Base-by-base conservation (phyloP, 2,113 vertebrate genomes). In the Meles meles region DNA sequence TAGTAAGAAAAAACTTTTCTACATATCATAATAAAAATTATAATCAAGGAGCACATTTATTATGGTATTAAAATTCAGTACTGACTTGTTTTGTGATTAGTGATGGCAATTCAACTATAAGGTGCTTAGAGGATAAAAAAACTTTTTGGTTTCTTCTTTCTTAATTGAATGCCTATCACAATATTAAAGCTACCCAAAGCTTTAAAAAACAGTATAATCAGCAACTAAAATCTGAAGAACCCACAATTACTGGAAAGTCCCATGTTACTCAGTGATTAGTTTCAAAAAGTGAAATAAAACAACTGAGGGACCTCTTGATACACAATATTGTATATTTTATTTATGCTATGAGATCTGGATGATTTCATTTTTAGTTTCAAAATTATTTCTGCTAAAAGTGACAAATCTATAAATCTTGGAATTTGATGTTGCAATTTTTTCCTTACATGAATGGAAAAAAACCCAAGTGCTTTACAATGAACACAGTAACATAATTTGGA, bases 121-220 rank as follows among this genome's bases (percentile, higher is more conserved):
- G 42, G 72, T 71, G 69, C 86, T 44, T 34, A 74, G 55, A 94
- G 92, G 39, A 83, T 55, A 69, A 94, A 92, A 92, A 90, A 77
- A 23, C 31, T 67, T 90, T n/a, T 14, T 10, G 29, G 7, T 63
- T 92, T 72, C 6, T 88, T n/a, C 12, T 55, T 79, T 87, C 49
- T 95, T 92, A 90, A 59, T 63, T 87, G 20, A 86, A 89, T 86
- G n/a, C 42, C 55, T 96, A 93, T 67, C 69, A 80, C 42, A 84
- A 84, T 49, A 55, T 37, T 57, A 59, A 0, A 94, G 57, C 57
- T 82, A 72, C 13, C 63, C 42, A 86, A 90, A 65, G 20, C 34
- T 94, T 81, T 47, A 96, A 37, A 92, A 82, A 55, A 2, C 20
- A 44, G 47, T n/a, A 17, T 44, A 74, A 88, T 90, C 65, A 88